Base-by-base conservation (phyloP, 2,113 vertebrate species). In the Lampris incognitus region DNA sequence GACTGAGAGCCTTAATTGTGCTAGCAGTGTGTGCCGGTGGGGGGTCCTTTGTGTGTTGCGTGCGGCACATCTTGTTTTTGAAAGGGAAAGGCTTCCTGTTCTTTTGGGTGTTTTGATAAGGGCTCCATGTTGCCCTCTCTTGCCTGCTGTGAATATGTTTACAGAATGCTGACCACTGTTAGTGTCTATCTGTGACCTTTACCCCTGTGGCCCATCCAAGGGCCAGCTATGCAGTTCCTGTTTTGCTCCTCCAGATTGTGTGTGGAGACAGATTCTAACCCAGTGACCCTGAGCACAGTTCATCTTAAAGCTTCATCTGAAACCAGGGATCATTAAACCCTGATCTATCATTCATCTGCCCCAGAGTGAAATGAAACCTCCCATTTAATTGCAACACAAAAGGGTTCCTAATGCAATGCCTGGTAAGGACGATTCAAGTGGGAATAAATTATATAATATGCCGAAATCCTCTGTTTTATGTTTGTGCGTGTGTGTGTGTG, bases 121-220 rank as follows among this genome's bases (percentile, higher is more conserved):
- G 72, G 60, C 73, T 80, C 75, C 41, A 63, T 60, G 67, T 66
- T 44, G 48, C 57, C 49, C 61, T 41, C 57, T 58, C 46, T 24
- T 56, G 58, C 40, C 74, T 40, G 41, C 70, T 60, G 72, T 74
- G 83, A 79, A 57, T 78, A 66, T 87, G 84, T 88, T 87, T 88
- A 89, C 82, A 87, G 81, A 89, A 73, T 68, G 83, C 80, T 89
- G 86, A 89, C 77, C 85, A 70, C 83, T 85, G 59, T 81, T 72
- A 82, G 72, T 79, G 61, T 36, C 57, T 70, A n/a, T 78, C 81
- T 70, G 11, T 84, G 76, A 85, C 87, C 82, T 82, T 66, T 84
- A 80, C 80, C 65, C 69, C 59, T 24, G 55, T 77, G 70, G 72
- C 83, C 79, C 81, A 64, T 76, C 51, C 54, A 10, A 82, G 59